Percentiles rank a stretch among this genome's conserved stretches.
phyloP scores from a whole-genome alignment of 2,113 vertebrate genomes.

The Clupea harengus region DNA sequence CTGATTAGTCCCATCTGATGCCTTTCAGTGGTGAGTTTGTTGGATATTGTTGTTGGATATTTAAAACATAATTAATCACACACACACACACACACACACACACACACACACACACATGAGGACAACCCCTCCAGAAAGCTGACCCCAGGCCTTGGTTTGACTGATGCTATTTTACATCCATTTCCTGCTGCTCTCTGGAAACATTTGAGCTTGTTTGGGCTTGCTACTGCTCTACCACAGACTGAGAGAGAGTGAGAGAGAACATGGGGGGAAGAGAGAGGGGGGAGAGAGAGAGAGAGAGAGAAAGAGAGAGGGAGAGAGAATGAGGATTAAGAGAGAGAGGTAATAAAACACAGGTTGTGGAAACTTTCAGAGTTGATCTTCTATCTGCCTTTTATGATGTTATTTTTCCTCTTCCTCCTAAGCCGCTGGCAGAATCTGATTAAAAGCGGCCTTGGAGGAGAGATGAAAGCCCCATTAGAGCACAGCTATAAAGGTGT shows the following conservation, averaged over 20 bases:
- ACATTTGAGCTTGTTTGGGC: neutral
- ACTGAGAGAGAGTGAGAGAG: neutral
- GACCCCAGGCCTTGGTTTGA: neutral
- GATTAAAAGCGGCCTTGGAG: slow-evolving; percentile 27
- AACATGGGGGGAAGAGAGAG: neutral
- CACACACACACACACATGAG: neutral
- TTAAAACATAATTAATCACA: neutral
- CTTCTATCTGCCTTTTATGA: slow-evolving; percentile 55
- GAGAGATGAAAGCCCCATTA: slow-evolving; percentile 34
- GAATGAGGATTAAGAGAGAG: neutral
- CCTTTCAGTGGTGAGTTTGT: too few relatives aligned
- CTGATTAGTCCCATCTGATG: too few relatives aligned
- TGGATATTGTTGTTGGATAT: too few relatives aligned
- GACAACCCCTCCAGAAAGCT: neutral
- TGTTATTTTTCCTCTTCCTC: slow-evolving; percentile 35
- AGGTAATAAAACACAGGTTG: slow-evolving; percentile 37
- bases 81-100: slow-evolving; percentile 13
- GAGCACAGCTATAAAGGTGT: neutral
- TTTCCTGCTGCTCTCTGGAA: neutral
- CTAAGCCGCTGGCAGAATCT: neutral
- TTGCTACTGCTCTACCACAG: neutral
- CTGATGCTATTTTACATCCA: neutral
- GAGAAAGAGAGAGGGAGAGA: neutral
- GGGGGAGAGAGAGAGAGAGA: neutral
- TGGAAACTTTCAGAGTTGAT: slow-evolving; percentile 42